A percentile compares a stretch with the other conserved stretches of the same genome.
Evolutionary conservation across 2,888 invertebrate genomes (phyloP).

Genomic region (Ceraclea dissimilis): DNA sequence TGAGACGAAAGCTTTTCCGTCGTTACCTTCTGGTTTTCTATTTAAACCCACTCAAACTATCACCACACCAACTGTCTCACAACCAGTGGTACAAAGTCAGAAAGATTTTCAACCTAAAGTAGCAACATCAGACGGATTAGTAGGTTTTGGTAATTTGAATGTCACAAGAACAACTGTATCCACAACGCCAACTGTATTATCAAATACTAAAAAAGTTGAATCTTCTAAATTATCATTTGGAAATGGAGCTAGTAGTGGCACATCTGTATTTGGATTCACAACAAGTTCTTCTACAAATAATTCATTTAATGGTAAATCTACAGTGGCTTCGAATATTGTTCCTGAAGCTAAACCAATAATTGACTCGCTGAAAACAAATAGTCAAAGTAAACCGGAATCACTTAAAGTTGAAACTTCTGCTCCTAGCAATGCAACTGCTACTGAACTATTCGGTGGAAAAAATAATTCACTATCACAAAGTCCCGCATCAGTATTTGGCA

Average conservation of each 20-base stretch:
- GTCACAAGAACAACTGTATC: background rate
- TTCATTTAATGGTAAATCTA: background rate
- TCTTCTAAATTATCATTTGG: background rate
- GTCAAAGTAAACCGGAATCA: background rate
- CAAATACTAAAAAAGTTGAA: background rate
- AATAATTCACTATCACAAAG: constrained; percentile 27
- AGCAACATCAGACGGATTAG: background rate
- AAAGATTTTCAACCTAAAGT: background rate
- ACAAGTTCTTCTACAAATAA: background rate
- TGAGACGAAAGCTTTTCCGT: too few relatives aligned
- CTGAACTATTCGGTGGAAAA: constrained; percentile 6
- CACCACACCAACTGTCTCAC: background rate
- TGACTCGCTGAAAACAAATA: background rate
- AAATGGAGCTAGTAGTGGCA: background rate
- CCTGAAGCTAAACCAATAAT: background rate
- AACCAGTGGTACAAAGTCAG: background rate
- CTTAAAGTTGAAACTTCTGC: background rate
- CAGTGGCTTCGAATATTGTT: background rate
- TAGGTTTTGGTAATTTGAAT: background rate
- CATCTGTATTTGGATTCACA: background rate
- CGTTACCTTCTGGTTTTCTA: too few relatives aligned
- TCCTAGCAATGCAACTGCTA: constrained; percentile 13
- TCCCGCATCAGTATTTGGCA: constrained; percentile 13
- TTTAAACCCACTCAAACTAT: too few relatives aligned
- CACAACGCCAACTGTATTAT: background rate